Evolutionary conservation across 2,888 invertebrate species (phyloP).

Genomic region (Amphipoea oculea): DNA sequence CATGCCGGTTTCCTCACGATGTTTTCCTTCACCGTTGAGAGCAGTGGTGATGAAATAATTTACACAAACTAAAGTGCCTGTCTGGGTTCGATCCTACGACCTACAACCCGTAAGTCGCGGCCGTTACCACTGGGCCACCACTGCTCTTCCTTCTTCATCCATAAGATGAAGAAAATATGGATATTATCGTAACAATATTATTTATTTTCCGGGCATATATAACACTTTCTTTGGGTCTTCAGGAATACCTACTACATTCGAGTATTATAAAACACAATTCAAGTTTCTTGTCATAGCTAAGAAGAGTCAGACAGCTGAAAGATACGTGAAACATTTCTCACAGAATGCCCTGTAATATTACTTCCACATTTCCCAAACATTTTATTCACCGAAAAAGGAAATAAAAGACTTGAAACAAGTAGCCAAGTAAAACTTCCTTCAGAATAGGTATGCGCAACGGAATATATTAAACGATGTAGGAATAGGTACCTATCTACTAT

Average conservation of each 20-base stretch:
- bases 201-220: background rate
- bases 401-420: constrained; percentile 42
- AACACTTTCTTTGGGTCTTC: too few species aligned
- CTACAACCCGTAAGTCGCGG: too few species aligned
- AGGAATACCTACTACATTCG: background rate
- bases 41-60: background rate
- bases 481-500: constrained; percentile 25
- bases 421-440: constrained; percentile 39
- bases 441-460: background rate
- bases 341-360: constrained; percentile 19
- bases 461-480: constrained; percentile 40
- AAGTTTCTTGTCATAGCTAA: background rate
- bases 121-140: too few species aligned
- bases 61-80: background rate
- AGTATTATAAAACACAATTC: background rate
- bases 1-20: background rate
- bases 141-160: too few species aligned
- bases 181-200: background rate
- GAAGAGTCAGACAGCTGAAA: constrained; percentile 17
- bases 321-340: constrained; percentile 22
- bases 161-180: background rate
- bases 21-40: background rate
- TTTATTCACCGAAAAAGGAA: constrained; percentile 29
- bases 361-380: constrained; percentile 22
- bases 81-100: too few species aligned